Conservation (phyloP, 2,888 invertebrate genomes). For the Callosobruchus maculatus region DNA sequence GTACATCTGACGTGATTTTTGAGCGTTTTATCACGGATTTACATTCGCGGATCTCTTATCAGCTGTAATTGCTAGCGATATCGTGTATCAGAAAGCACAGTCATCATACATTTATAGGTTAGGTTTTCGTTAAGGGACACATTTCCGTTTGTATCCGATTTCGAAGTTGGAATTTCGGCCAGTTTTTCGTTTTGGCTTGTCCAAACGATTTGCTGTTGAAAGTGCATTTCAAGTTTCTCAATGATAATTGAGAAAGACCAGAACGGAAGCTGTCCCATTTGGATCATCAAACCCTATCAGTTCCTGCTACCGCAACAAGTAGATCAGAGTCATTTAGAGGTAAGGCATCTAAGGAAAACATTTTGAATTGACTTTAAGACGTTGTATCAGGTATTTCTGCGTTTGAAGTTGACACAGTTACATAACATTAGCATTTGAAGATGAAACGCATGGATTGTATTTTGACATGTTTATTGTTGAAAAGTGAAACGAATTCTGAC, state of each 20-base stretch:
- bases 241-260: conserved; percentile 23
- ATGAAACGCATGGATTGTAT: too few relatives aligned
- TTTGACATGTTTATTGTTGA: not conserved
- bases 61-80: not conserved
- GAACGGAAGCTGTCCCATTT: conserved; percentile 15
- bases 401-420: not conserved
- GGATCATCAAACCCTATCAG: conserved; percentile 22
- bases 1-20: not conserved
- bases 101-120: not conserved
- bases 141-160: not conserved
- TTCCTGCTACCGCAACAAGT: conserved; percentile 9
- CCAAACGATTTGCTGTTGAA: not conserved
- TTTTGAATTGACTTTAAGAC: too few relatives aligned
- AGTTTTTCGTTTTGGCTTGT: not conserved
- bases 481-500: not conserved
- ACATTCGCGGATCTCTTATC: not conserved
- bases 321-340: conserved; percentile 7
- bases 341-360: not conserved
- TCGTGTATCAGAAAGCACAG: not conserved
- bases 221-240: not conserved
- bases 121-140: not conserved
- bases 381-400: too few relatives aligned
- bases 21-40: not conserved
- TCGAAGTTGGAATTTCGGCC: not conserved
- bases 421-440: conserved; percentile 1